Evolutionary conservation across 2,888 invertebrate species (phyloP), one percentile per base, ranked within the genome.

Genomic region (Erpobdella octoculata): DNA sequence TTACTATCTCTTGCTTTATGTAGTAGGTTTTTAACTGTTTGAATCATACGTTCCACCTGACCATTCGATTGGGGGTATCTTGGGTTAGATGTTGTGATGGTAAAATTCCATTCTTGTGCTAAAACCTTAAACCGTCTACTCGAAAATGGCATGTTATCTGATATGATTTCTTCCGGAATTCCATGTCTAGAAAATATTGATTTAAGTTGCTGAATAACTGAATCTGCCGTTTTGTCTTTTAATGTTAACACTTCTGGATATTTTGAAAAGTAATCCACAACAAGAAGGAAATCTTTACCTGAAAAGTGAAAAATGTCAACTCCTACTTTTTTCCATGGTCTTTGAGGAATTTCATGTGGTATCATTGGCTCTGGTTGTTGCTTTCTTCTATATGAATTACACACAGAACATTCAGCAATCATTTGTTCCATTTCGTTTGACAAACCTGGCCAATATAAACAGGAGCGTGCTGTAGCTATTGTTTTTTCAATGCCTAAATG

Each of bases 221-320:
- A 37, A 6, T 59, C 9, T 41, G 41, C 53, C 8, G 76, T 72
- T n/a, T n/a, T n/a, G 33, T 73, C 75, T 70, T 76, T 76, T 59
- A 64, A 38, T 36, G 61, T 33, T 21, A 76, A 61, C 12, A 77
- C 66, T 71, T 77, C 76, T 18, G 74, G 76, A 70, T 71, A 77
- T 61, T 77, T 74, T 4, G 75, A 76, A 68, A 59, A 76, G 46
- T 76, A 76, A 65, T 76, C 75, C 8, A 76, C 75, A 2, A 75
- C 71, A 9, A 76, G 18, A 0, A 76, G 41, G 65, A 75, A 76
- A 37, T 74, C 74, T 58, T 65, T 53, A 8, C 38, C 64, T 18
- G 36, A 36, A 33, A 61, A 71, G 25, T 68, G 53, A 28, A 76
- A 71, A n/a, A 76, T 37, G 46, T 76, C 75, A 38, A 71, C 58